phyloP scores from a whole-genome alignment of 2,888 invertebrate genomes.

The Thymelicus acteon region DNA sequence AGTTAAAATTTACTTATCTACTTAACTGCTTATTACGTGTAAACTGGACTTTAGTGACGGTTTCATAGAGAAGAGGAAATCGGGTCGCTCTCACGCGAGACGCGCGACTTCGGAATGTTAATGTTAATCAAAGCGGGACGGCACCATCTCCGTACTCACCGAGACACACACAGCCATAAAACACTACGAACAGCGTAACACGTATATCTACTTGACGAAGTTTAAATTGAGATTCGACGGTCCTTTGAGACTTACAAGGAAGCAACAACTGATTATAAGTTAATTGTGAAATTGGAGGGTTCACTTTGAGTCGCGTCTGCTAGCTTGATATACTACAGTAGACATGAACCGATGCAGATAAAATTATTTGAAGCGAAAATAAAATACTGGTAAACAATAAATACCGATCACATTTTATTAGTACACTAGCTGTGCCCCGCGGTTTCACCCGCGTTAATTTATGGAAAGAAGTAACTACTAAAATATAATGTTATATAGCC shows the following conservation, averaged over 20 bases:
- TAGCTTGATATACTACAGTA: too few relatives aligned
- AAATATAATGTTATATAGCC: too few relatives aligned
- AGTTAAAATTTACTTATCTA: too few relatives aligned
- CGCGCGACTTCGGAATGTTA: constrained; percentile 21
- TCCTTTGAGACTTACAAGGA: background rate
- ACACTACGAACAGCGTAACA: background rate
- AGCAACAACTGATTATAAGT: background rate
- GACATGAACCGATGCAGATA: too few relatives aligned
- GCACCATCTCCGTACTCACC: constrained; percentile 8
- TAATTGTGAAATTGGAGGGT: background rate
- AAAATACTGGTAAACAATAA: too few relatives aligned
- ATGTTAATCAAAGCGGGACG: constrained; percentile 14
- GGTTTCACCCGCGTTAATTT: too few relatives aligned
- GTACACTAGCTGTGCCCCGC: too few relatives aligned
- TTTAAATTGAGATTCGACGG: background rate
- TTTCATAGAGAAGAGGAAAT: constrained; percentile 21
- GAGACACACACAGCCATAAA: constrained; percentile 37
- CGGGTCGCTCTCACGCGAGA: constrained; percentile 26
- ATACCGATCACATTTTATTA: too few relatives aligned
- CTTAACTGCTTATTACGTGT: too few relatives aligned
- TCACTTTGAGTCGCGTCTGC: background rate
- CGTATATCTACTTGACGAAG: background rate
- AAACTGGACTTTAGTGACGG: too few relatives aligned
- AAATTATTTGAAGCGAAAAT: too few relatives aligned
- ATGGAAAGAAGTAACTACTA: too few relatives aligned